Evolutionary conservation across 1,140 invertebrate genomes (phyloP).

Genomic region (Phocides pigmalion): DNA sequence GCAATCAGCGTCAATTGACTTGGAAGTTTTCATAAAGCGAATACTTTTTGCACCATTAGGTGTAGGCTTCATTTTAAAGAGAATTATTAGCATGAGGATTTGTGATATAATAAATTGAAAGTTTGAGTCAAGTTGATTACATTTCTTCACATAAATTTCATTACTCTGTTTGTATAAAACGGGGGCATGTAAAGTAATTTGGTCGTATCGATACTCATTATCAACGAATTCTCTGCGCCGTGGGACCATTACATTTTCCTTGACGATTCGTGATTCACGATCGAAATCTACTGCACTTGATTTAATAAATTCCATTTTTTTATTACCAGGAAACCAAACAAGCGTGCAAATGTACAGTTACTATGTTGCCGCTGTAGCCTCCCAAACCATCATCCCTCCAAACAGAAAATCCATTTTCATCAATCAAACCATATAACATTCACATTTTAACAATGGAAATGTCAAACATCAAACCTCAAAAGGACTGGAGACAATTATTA

Average conservation of each 20-base stretch:
- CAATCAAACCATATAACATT: too few relatives aligned
- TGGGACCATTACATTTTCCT: constrained; percentile 61
- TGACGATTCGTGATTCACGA: constrained; percentile 72
- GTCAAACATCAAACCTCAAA: too few relatives aligned
- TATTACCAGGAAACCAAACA: background rate
- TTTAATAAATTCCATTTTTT: background rate
- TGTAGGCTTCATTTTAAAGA: background rate
- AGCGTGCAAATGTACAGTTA: background rate
- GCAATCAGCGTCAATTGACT: background rate
- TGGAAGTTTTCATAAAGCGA: background rate
- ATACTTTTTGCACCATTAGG: background rate
- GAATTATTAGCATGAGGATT: background rate
- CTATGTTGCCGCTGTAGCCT: too few relatives aligned
- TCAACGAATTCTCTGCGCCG: constrained; percentile 53
- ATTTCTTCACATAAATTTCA: background rate
- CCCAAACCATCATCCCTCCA: too few relatives aligned
- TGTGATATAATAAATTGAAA: background rate
- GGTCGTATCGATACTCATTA: constrained; percentile 62
- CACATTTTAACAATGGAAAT: too few relatives aligned
- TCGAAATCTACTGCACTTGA: constrained; percentile 40
- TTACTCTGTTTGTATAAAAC: background rate
- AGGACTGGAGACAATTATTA: too few relatives aligned
- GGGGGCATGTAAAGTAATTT: constrained; percentile 31
- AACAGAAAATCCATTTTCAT: too few relatives aligned
- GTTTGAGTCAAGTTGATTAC: too few relatives aligned